phyloP scores from a whole-genome alignment of 1,140 invertebrate genomes.

The Zaprionus inermis region DNA sequence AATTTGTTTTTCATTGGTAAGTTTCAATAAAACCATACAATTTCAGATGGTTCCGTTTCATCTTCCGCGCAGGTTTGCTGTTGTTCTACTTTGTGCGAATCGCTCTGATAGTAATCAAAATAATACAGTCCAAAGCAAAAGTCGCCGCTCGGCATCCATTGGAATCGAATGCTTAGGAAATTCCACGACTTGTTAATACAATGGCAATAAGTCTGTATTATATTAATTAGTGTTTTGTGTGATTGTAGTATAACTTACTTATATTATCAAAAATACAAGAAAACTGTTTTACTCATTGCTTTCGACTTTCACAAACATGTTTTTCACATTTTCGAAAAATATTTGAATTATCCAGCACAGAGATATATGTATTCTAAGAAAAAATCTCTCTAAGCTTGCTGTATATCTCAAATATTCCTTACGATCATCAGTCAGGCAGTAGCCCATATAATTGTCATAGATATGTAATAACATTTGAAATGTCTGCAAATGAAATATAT shows the following conservation, averaged over 20 bases:
- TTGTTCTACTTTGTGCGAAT: neutral
- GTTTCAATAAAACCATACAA: neutral
- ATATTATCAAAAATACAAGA: neutral
- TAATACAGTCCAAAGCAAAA: neutral
- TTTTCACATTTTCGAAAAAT: neutral
- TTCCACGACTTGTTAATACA: no score
- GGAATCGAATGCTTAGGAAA: neutral
- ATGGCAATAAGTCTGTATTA: no score
- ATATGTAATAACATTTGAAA: neutral
- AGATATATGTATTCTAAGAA: no score
- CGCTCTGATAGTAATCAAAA: constrained; percentile 1
- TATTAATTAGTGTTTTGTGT: neutral
- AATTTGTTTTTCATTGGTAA: constrained; percentile 23
- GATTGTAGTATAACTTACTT: neutral
- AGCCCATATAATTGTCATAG: neutral
- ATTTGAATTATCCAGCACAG: neutral
- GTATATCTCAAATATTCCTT: neutral
- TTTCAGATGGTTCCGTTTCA: neutral
- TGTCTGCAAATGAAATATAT: neutral
- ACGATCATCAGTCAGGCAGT: neutral
- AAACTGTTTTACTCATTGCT: neutral
- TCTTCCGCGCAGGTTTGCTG: neutral
- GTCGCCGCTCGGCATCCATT: neutral
- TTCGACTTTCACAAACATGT: neutral
- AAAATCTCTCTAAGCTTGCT: neutral